A percentile compares a stretch with the other conserved stretches of the same genome.
phyloP scores from a whole-genome alignment of 23 tunicate species.

The Styela clava region DNA sequence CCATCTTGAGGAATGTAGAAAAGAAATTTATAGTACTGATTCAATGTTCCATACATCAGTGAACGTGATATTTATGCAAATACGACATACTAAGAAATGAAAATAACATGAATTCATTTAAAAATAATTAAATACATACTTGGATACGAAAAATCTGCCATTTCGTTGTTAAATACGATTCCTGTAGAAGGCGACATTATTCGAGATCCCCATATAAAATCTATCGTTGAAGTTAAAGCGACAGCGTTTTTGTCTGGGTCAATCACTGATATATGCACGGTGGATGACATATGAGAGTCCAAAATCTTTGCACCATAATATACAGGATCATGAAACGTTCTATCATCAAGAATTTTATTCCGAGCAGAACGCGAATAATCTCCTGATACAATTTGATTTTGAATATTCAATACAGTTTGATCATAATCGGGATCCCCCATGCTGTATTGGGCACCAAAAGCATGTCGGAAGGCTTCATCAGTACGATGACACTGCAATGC shows the following conservation, averaged over 20 bases:
- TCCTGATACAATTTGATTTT: not conserved
- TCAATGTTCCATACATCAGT: too few species aligned
- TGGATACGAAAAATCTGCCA: conserved; percentile 47
- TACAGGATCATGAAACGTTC: too few species aligned
- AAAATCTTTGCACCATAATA: conserved; percentile 47
- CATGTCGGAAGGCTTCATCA: conserved; percentile 65
- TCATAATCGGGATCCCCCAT: conserved; percentile 54
- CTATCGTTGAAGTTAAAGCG: conserved; percentile 62
- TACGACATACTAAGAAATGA: too few species aligned
- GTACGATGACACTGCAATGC: conserved; percentile 63
- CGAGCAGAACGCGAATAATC: not conserved
- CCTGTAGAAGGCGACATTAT: conserved; percentile 54
- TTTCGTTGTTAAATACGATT: conserved; percentile 62
- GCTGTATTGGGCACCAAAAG: conserved; percentile 34
- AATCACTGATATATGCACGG: conserved; percentile 63
- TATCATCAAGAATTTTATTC: conserved; percentile 33
- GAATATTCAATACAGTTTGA: not conserved
- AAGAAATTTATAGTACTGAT: too few species aligned
- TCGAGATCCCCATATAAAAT: conserved; percentile 47
- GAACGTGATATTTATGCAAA: too few species aligned
- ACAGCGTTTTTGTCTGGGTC: conserved; percentile 71
- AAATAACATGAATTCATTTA: too few species aligned
- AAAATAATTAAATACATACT: too few species aligned
- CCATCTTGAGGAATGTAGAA: too few species aligned
- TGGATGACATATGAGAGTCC: conserved; percentile 21